These are phyloP conservation scores for Caenorhabditis afra DNA, from an alignment of 2,888 invertebrate genomes.

Conservation along the genomic window DNA sequence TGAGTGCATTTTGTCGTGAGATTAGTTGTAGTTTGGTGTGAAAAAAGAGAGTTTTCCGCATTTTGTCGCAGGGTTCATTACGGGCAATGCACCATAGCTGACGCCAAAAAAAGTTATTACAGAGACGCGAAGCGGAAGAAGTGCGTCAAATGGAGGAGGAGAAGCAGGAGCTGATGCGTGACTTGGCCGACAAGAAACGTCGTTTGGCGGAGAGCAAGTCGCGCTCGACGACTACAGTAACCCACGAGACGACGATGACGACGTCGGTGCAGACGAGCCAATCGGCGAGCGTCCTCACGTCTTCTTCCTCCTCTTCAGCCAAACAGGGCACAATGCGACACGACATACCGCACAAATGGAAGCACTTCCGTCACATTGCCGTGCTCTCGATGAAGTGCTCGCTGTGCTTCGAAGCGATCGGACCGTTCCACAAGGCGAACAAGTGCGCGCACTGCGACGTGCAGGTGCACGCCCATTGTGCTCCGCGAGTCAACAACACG, in stretches of 20 bases:
- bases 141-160: constrained; percentile 46
- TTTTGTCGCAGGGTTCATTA: too few species aligned
- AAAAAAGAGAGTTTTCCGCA: too few species aligned
- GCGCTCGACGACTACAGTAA: constrained; percentile 39
- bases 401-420: constrained; percentile 66
- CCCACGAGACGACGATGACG: constrained; percentile 25
- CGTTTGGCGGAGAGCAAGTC: constrained; percentile 39
- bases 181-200: constrained; percentile 34
- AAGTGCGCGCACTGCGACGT: constrained; percentile 62
- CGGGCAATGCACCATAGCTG: too few species aligned
- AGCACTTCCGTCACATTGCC: constrained; percentile 58
- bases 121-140: constrained; percentile 56
- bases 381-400: constrained; percentile 65
- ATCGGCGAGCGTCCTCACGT: constrained; percentile 36
- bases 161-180: constrained; percentile 43
- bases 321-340: constrained; percentile 60
- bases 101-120: constrained; percentile 17
- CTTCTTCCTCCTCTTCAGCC: too few species aligned
- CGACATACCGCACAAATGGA: constrained; percentile 70
- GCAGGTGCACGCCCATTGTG: constrained; percentile 58
- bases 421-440: constrained; percentile 50
- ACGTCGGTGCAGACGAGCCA: constrained; percentile 15
- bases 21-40: too few species aligned
- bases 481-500: constrained; percentile 62
- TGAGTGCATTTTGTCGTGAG: too few species aligned